A percentile compares a stretch with the other conserved stretches of the same genome.
These are phyloP conservation scores for Serrognathus titanus DNA, from an alignment of 2,888 invertebrate genomes.

Conservation along the genomic window DNA sequence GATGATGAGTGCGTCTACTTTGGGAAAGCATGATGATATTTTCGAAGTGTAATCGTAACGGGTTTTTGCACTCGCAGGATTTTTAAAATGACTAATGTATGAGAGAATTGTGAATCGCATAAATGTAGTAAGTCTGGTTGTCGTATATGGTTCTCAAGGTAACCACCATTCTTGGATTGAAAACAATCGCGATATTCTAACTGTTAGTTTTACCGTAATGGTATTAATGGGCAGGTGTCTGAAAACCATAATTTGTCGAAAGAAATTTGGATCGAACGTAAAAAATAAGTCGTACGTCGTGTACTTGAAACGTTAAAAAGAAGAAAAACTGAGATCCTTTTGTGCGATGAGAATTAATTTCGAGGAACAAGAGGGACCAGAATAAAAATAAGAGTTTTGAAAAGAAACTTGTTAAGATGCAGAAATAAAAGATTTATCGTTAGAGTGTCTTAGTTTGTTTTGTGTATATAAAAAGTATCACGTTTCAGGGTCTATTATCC, in stretches of 20 bases:
- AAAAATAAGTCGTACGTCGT: no score
- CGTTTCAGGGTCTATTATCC: constrained; percentile 22
- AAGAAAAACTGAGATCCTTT: no score
- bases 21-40: no score
- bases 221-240: no score
- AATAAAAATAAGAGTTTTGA: background rate
- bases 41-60: background rate
- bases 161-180: constrained; percentile 1
- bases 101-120: constrained; percentile 2
- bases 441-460: constrained; percentile 7
- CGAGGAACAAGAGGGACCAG: no score
- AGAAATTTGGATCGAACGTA: no score
- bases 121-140: constrained; percentile 1
- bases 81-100: constrained; percentile 2
- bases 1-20: no score
- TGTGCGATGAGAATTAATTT: no score
- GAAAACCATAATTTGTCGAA: no score
- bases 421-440: constrained; percentile 10
- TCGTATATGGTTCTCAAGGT: constrained; percentile 3
- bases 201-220: constrained; percentile 19
- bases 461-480: constrained; percentile 24
- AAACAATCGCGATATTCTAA: constrained; percentile 10
- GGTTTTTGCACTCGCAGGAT: background rate
- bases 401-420: constrained; percentile 2
- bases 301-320: no score